phyloP scores from a whole-genome alignment of 2,888 invertebrate genomes.

The Baccha elongata region DNA sequence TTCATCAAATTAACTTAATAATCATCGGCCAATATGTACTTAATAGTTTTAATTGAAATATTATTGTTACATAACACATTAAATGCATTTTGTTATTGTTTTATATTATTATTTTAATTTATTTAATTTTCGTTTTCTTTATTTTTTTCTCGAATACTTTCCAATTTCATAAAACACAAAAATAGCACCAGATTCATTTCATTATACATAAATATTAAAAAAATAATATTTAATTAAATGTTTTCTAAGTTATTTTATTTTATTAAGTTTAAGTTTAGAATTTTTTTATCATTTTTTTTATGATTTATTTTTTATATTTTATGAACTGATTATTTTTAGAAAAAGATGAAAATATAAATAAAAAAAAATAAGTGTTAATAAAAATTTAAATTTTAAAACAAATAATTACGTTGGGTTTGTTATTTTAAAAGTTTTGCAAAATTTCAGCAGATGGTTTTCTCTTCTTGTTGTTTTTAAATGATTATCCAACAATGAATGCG shows the following conservation, averaged over 20 bases:
- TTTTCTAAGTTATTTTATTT: constrained; percentile 69
- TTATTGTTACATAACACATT: constrained; percentile 41
- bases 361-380: constrained; percentile 63
- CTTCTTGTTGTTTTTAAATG: too few relatives aligned
- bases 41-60: constrained; percentile 54
- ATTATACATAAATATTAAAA: constrained; percentile 13
- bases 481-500: too few relatives aligned
- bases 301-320: constrained; percentile 42
- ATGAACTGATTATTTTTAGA: constrained; percentile 71
- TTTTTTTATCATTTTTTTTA: constrained; percentile 16
- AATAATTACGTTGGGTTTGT: background rate
- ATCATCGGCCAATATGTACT: constrained; percentile 62
- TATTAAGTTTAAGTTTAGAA: constrained; percentile 34
- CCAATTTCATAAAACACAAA: constrained; percentile 39
- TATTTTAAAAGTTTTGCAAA: background rate
- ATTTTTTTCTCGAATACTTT: constrained; percentile 54
- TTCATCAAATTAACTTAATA: constrained; percentile 44
- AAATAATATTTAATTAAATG: constrained; percentile 37
- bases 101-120: constrained; percentile 51
- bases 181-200: constrained; percentile 57
- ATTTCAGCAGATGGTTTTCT: background rate
- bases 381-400: constrained; percentile 65
- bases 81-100: constrained; percentile 60
- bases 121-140: constrained; percentile 48
- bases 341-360: constrained; percentile 28